These are phyloP conservation scores for Drosophila robusta DNA, from an alignment of 2,888 invertebrate species.

Conservation along the genomic window DNA sequence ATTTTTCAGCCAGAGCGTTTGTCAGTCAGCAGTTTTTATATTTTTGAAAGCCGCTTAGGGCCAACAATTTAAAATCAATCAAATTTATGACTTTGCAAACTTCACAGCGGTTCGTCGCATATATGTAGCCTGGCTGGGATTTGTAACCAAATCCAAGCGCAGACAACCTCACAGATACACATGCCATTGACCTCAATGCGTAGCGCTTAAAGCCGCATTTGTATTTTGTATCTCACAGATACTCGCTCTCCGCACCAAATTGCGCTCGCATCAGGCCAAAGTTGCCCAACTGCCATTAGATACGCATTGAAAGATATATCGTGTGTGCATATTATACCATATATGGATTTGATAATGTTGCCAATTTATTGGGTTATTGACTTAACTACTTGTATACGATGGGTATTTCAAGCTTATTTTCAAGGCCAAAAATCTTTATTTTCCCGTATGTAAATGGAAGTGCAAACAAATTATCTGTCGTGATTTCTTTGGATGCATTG, in stretches of 20 bases:
- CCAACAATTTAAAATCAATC: slow-evolving; percentile 77
- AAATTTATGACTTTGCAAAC: slow-evolving; percentile 79
- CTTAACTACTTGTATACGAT: not conserved
- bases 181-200: slow-evolving; percentile 78
- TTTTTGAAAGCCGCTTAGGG: slow-evolving; percentile 68
- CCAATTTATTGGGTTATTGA: slow-evolving; percentile 34
- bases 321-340: slow-evolving; percentile 1
- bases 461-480: not conserved
- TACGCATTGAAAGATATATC: slow-evolving; percentile 39
- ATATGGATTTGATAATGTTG: slow-evolving; percentile 23
- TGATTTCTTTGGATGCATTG: not conserved
- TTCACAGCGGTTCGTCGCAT: slow-evolving; percentile 46
- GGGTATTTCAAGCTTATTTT: slow-evolving; percentile 1
- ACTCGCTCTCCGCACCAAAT: slow-evolving; percentile 31
- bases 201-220: slow-evolving; percentile 45
- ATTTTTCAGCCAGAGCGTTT: slow-evolving; percentile 34
- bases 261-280: slow-evolving; percentile 3
- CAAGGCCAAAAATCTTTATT: slow-evolving; percentile 28
- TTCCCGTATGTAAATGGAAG: slow-evolving; percentile 4
- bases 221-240: slow-evolving; percentile 40
- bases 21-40: slow-evolving; percentile 32
- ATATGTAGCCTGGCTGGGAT: slow-evolving; percentile 29
- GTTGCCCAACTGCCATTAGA: slow-evolving; percentile 44
- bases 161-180: slow-evolving; percentile 43
- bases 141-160: slow-evolving; percentile 55